phyloP scores from a whole-genome alignment of 1,140 invertebrate genomes.

The Atopsyche davidsoni region DNA sequence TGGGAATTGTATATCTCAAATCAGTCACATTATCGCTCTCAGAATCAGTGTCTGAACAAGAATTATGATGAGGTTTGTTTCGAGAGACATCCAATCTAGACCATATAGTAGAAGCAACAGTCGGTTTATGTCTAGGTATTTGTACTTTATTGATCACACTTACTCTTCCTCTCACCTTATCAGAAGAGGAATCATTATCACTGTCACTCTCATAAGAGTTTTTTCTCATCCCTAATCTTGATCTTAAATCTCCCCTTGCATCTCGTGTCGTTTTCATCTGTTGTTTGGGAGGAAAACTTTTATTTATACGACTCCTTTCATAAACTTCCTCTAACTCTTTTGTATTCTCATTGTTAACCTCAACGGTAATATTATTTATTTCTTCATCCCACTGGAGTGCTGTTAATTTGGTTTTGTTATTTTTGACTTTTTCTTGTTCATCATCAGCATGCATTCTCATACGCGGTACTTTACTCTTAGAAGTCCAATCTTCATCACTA shows the following conservation, averaged over 20 bases:
- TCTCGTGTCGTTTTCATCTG: constrained; percentile 6
- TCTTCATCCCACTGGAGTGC: constrained; percentile 1
- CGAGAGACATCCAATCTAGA: constrained; percentile 46
- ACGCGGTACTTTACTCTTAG: constrained; percentile 58
- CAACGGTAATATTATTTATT: constrained; percentile 14
- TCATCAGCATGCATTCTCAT: constrained; percentile 89
- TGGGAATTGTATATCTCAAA: constrained; percentile 16
- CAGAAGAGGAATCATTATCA: constrained; percentile 36
- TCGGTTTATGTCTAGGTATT: constrained; percentile 35
- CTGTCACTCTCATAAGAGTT: constrained; percentile 26
- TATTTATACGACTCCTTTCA: neutral
- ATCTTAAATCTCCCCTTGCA: constrained; percentile 9
- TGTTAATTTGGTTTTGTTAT: constrained; percentile 13
- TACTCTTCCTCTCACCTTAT: constrained; percentile 41
- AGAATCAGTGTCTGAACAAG: constrained; percentile 21
- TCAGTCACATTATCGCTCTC: constrained; percentile 15
- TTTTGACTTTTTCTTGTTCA: constrained; percentile 57
- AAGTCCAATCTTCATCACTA: constrained; percentile 48
- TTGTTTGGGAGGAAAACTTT: neutral
- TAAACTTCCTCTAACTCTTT: neutral
- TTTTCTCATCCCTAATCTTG: constrained; percentile 19
- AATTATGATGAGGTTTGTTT: constrained; percentile 36
- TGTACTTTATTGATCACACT: constrained; percentile 44
- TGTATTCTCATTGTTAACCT: constrained; percentile 22
- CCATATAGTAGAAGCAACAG: constrained; percentile 51